Base-by-base conservation (phyloP, 2,888 invertebrate species). In the Malacosoma neustria region DNA sequence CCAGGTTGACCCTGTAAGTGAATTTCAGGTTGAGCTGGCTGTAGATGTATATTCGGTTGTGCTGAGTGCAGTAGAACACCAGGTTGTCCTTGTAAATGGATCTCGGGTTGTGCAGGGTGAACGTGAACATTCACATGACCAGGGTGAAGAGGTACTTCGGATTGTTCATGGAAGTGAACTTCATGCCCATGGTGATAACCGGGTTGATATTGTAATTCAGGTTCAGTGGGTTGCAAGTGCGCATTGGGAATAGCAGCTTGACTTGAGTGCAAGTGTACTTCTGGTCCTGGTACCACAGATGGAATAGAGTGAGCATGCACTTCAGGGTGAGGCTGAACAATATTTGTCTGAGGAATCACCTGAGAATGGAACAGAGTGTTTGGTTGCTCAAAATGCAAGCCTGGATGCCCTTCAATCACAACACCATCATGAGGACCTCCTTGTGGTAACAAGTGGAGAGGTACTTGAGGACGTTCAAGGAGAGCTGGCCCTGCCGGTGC, bases 381-480 rank as follows among this genome's bases (percentile, higher is more conserved):
- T 2, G 59, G 55, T 5, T 62, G 68, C 13, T 68, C 63, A 2
- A 70, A 46, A 6, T 49, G 56, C 1, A 62, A 54, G 2, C 50
- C 48, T 2, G 57, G 61, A 1, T 68, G 68, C 33, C 22, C 22
- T 22, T 68, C 68, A 6, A 61, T 39, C 2, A 70, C 53, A 0
- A 68, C 57, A 22, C 61, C 60, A 2, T 62, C 59, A 29, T 50
- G 55, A 33, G 41, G 45, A 9, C 41, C 48, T 2, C 43, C 54
- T 39, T 69, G 72, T 1, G 62, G 66, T 9, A 60, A 38, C 34
- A 71, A 45, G 29, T 73, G 67, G 30, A 64, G 70, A 4, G 69
- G 64, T 0, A 51, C 48, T 33, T 74, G 77, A n/a, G 77, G 73
- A 22, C 66, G 61, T 4, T 66, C 52, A 3, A 61, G 54, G 7